Evolutionary conservation across 2,888 invertebrate genomes (phyloP).

Genomic region (Meliscaeva auricollis): DNA sequence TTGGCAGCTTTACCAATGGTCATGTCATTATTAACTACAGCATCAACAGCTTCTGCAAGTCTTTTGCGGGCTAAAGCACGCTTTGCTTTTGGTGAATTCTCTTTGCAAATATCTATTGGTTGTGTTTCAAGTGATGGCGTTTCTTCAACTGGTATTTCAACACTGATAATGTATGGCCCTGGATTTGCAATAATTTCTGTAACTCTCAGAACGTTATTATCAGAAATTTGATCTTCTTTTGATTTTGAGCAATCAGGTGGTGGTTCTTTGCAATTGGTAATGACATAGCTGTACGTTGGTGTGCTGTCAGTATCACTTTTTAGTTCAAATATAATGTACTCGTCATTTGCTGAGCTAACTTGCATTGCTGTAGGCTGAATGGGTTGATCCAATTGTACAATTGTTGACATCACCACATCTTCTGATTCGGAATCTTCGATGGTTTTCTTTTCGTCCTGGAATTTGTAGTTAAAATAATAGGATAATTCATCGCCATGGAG

Average conservation of each 20-base stretch:
- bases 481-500: constrained; percentile 68
- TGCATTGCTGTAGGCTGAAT: neutral
- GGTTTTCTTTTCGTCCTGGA: constrained; percentile 56
- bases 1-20: constrained; percentile 75
- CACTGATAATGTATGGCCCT: constrained; percentile 18
- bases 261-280: constrained; percentile 34
- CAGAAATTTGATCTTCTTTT: neutral
- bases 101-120: constrained; percentile 19
- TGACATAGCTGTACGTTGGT: constrained; percentile 50
- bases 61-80: constrained; percentile 20
- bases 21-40: constrained; percentile 72
- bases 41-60: constrained; percentile 61
- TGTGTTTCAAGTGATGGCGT: neutral
- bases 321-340: constrained; percentile 60
- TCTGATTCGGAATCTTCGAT: constrained; percentile 32
- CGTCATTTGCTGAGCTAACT: constrained; percentile 8
- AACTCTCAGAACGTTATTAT: neutral
- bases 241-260: constrained; percentile 13
- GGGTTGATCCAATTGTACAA: neutral
- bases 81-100: constrained; percentile 26
- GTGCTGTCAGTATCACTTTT: constrained; percentile 28
- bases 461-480: constrained; percentile 76
- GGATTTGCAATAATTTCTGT: neutral
- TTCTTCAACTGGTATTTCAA: constrained; percentile 36
- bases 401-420: neutral